Percentiles rank a stretch among this genome's conserved stretches.
Evolutionary conservation across 2,888 invertebrate genomes (phyloP).

Genomic region (Cetonia aurata): DNA sequence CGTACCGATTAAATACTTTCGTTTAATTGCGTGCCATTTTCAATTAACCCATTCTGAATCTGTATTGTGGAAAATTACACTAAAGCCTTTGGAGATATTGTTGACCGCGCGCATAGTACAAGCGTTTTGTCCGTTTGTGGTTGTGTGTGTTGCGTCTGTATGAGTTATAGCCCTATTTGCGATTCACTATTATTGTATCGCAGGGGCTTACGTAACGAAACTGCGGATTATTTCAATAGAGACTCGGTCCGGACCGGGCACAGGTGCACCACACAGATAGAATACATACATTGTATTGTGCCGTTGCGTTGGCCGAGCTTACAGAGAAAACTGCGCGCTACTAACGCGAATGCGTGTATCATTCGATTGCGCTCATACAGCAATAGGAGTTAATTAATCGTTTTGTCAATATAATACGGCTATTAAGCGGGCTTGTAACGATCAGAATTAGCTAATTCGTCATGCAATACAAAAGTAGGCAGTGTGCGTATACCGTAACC

Average conservation of each 20-base stretch:
- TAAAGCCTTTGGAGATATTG: conserved; percentile 2
- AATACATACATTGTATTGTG: too few relatives aligned
- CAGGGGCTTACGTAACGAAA: too few relatives aligned
- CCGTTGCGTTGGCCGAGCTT: too few relatives aligned
- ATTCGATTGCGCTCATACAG: conserved; percentile 9
- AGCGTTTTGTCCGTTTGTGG: background rate
- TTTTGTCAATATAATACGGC: conserved; percentile 27
- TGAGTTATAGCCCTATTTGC: too few relatives aligned
- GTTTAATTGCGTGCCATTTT: conserved; percentile 21
- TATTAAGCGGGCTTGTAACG: conserved; percentile 7
- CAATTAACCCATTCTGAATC: conserved; percentile 19
- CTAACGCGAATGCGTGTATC: too few relatives aligned
- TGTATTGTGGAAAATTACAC: background rate
- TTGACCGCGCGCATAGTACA: background rate
- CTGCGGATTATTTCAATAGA: too few relatives aligned
- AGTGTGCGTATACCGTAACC: too few relatives aligned
- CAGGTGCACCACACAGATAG: too few relatives aligned
- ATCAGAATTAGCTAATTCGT: conserved; percentile 26
- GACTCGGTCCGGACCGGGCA: too few relatives aligned
- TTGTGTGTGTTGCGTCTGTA: too few relatives aligned
- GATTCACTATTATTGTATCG: too few relatives aligned
- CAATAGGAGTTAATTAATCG: conserved; percentile 35
- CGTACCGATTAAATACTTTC: conserved; percentile 7
- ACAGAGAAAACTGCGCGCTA: too few relatives aligned
- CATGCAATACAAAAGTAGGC: background rate